Conservation (phyloP, 2,888 invertebrate genomes). For the Conistra vaccinii region DNA sequence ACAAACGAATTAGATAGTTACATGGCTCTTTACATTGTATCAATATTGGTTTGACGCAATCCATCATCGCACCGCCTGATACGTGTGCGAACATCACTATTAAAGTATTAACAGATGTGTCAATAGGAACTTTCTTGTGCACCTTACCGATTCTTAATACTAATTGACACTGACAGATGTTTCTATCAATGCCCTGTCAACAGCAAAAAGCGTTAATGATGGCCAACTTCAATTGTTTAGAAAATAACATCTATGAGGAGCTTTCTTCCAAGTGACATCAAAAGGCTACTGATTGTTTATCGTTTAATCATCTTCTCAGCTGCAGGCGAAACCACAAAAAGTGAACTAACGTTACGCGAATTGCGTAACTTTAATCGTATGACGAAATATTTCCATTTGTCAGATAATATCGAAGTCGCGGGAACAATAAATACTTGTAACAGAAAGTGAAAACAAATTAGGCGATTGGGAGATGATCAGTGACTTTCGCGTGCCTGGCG, state of each 20-base stretch:
- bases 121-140: conserved; percentile 59
- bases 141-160: conserved; percentile 59
- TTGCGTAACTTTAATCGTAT: conserved; percentile 81
- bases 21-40: conserved; percentile 23
- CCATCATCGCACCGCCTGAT: conserved; percentile 45
- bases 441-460: conserved; percentile 88
- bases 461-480: conserved; percentile 80
- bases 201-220: conserved; percentile 54
- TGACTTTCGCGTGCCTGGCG: conserved; percentile 77
- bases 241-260: conserved; percentile 54
- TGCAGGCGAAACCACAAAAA: conserved; percentile 45
- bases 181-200: conserved; percentile 56
- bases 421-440: conserved; percentile 83
- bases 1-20: conserved; percentile 34
- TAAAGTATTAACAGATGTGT: conserved; percentile 49
- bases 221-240: conserved; percentile 58
- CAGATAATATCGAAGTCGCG: conserved; percentile 81
- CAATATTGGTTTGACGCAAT: conserved; percentile 44
- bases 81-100: conserved; percentile 49
- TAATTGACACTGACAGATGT: conserved; percentile 67
- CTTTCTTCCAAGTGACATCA: conserved; percentile 58
- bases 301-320: conserved; percentile 59
- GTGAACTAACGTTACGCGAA: conserved; percentile 78
- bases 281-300: conserved; percentile 60
- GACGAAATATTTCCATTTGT: conserved; percentile 85